These are phyloP conservation scores for Ardeotis arabs DNA, from an alignment of 2,113 vertebrate species.

Conservation along the genomic window DNA sequence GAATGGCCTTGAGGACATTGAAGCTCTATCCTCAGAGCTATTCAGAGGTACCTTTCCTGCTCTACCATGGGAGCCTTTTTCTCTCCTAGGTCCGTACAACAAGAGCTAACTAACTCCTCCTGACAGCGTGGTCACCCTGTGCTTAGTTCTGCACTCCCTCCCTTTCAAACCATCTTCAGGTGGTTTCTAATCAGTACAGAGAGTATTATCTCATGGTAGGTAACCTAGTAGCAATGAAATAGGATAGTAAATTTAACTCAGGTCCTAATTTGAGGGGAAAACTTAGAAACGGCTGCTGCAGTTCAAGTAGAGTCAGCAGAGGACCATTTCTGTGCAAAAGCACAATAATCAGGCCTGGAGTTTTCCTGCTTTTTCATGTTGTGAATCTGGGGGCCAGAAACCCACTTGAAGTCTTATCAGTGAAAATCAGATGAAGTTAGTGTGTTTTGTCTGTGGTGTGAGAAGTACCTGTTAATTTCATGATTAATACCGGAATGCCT, in stretches of 20 bases:
- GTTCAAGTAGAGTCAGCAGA: neutral
- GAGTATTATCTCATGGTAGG: neutral
- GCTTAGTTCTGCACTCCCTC: neutral
- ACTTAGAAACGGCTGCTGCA: neutral
- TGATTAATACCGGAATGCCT: neutral
- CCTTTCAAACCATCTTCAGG: neutral
- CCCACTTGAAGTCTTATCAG: neutral
- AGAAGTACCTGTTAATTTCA: neutral
- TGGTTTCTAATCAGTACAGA: neutral
- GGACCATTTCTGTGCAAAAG: neutral
- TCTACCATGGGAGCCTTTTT: neutral
- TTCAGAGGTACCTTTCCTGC: neutral
- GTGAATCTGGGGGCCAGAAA: neutral
- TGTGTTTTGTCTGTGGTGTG: neutral
- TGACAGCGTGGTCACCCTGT: neutral
- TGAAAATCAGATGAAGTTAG: neutral
- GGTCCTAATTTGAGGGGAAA: neutral
- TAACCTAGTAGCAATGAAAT: neutral
- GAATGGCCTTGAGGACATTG: neutral
- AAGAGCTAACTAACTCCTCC: neutral
- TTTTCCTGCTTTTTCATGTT: neutral
- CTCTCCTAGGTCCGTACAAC: neutral
- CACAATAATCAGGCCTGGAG: neutral
- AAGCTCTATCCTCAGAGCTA: neutral
- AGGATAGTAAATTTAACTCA: neutral